Evolutionary conservation across 1,140 invertebrate genomes (phyloP).

Genomic region (Atta colombica): DNA sequence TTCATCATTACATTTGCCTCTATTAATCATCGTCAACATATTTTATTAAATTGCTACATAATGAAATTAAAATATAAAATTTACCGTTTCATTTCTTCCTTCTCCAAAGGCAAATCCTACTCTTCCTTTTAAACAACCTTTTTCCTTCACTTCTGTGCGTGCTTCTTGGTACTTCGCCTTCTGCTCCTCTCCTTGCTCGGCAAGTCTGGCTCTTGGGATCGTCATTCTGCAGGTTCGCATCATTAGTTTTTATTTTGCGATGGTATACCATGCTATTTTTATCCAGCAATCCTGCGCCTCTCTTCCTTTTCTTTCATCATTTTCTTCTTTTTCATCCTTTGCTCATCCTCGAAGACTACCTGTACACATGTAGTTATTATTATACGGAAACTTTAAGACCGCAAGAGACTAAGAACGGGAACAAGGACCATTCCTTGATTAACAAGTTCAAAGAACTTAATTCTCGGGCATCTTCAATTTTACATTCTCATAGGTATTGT

Average conservation of each 20-base stretch:
- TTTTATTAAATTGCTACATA: not conserved
- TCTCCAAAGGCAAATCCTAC: not conserved
- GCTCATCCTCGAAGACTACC: conserved; percentile 27
- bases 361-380: conserved; percentile 37
- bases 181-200: conserved; percentile 57
- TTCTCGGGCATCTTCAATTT: not conserved
- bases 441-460: conserved; percentile 23
- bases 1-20: not conserved
- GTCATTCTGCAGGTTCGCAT: conserved; percentile 69
- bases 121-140: conserved; percentile 53
- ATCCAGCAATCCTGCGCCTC: conserved; percentile 52
- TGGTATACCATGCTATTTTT: conserved; percentile 68
- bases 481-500: not conserved
- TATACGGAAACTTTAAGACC: conserved; percentile 39
- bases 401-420: not conserved
- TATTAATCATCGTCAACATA: not conserved
- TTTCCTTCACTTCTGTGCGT: conserved; percentile 18
- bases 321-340: conserved; percentile 43
- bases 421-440: not conserved
- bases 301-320: conserved; percentile 19
- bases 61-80: conserved; percentile 5
- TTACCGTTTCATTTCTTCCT: conserved; percentile 15
- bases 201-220: conserved; percentile 54
- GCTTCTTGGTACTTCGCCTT: conserved; percentile 33
- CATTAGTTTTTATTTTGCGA: conserved; percentile 73